Conservation (phyloP, 2,797 vertebrate genomes). For the Pangasius mekongensis region DNA sequence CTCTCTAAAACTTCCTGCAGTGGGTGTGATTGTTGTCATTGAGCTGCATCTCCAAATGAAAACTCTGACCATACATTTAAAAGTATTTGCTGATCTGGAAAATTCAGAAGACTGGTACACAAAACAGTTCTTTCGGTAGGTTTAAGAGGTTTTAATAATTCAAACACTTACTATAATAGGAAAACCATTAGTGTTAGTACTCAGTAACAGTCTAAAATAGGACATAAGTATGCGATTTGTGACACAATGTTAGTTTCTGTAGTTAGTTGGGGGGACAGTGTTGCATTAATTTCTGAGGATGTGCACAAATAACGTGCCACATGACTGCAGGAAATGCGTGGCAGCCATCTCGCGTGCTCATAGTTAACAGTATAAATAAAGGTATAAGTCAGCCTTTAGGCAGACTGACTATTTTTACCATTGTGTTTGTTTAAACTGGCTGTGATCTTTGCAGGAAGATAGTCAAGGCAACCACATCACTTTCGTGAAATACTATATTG, state of each 20-base stretch:
- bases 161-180: neutral
- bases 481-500: neutral
- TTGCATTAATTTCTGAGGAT: neutral
- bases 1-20: neutral
- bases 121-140: neutral
- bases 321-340: neutral
- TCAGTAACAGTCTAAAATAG: neutral
- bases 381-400: neutral
- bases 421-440: neutral
- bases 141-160: neutral
- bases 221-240: neutral
- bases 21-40: neutral
- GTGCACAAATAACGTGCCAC: neutral
- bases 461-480: neutral
- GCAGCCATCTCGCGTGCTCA: neutral
- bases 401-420: neutral
- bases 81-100: neutral
- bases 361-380: neutral
- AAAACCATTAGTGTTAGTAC: neutral
- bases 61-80: neutral
- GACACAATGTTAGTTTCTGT: neutral
- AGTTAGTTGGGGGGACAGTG: neutral
- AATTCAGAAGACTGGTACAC: neutral
- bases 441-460: neutral
- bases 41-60: neutral